phyloP scores from a whole-genome alignment of 2,797 vertebrate genomes.

The Helarctos malayanus region DNA sequence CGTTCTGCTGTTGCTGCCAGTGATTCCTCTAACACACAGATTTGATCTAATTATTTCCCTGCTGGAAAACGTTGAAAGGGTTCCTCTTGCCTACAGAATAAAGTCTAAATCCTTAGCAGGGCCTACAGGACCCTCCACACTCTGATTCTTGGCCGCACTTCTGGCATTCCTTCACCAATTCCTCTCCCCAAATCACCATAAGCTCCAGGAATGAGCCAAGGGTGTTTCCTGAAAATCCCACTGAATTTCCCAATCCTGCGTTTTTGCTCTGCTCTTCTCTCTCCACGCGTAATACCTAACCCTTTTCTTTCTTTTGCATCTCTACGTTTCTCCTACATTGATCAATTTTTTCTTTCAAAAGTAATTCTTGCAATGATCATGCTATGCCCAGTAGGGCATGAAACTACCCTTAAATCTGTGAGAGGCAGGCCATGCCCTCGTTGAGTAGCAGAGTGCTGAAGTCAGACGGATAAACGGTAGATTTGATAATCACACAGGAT shows the following conservation, averaged over 20 bases:
- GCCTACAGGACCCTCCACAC: neutral
- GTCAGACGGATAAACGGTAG: neutral
- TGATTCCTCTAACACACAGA: neutral
- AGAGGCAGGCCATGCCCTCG: neutral
- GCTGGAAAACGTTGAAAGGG: neutral
- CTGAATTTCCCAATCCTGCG: neutral
- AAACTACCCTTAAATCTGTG: neutral
- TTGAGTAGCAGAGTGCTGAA: neutral
- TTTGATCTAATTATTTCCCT: neutral
- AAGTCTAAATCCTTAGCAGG: neutral
- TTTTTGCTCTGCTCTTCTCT: neutral
- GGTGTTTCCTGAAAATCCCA: neutral
- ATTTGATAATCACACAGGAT: neutral
- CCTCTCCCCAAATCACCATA: neutral
- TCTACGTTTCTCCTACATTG: neutral
- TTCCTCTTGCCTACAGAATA: neutral
- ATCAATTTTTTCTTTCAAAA: neutral
- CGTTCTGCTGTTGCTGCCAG: neutral
- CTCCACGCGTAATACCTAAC: neutral
- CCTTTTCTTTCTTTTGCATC: neutral
- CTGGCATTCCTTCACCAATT: neutral
- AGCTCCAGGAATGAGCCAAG: neutral
- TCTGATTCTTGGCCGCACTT: neutral
- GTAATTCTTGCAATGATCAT: neutral
- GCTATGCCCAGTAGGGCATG: no score